phyloP scores from a whole-genome alignment of 2,113 vertebrate genomes.

The Oriolus oriolus region DNA sequence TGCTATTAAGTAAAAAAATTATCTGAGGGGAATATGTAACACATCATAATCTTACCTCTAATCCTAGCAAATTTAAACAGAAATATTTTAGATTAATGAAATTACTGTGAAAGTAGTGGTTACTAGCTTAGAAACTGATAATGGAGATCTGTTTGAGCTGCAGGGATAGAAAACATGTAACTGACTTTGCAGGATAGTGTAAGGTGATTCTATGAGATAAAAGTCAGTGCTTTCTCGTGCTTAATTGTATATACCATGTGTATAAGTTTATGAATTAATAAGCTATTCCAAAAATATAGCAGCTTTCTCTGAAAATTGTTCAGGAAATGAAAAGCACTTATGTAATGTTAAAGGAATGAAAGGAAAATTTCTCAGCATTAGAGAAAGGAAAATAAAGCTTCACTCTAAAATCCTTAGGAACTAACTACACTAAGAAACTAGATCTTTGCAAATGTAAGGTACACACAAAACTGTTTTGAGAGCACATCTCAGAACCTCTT shows the following conservation, averaged over 20 bases:
- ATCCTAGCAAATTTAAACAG: not conserved
- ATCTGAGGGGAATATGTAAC: not conserved
- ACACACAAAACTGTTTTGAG: not conserved
- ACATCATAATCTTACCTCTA: not conserved
- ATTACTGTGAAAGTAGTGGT: not conserved
- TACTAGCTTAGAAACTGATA: not conserved
- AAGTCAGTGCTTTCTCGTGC: not conserved
- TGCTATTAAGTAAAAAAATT: not conserved
- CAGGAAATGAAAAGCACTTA: conserved; percentile 60
- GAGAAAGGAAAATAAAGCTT: conserved; percentile 5
- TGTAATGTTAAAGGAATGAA: conserved; percentile 47
- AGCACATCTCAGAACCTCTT: not conserved
- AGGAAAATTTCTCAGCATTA: conserved; percentile 3
- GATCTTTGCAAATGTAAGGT: not conserved
- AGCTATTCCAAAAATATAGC: not conserved
- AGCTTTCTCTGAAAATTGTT: not conserved
- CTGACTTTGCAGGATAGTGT: not conserved
- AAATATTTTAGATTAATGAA: not conserved
- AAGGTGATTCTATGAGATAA: not conserved
- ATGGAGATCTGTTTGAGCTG: not conserved
- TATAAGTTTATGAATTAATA: conserved; percentile 4
- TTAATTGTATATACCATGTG: not conserved
- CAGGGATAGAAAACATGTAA: not conserved
- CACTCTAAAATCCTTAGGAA: not conserved
- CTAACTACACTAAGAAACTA: not conserved